A percentile compares a stretch with the other conserved stretches of the same genome.
phyloP scores from a whole-genome alignment of 2,888 invertebrate species.

The Cantharis nigra region DNA sequence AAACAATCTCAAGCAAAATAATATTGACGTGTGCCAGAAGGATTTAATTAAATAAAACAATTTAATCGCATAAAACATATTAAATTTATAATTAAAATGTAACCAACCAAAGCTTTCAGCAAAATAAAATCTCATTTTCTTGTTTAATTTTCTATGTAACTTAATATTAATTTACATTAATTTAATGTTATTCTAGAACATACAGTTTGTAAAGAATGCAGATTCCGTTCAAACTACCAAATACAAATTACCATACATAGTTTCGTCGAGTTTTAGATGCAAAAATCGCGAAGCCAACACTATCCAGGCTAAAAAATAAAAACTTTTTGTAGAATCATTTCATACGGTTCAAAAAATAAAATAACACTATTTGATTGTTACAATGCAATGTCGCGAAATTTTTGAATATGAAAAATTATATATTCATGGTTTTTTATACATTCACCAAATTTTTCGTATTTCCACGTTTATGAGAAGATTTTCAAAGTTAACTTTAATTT shows the following conservation, averaged over 20 bases:
- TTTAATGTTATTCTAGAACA: background rate
- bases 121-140: background rate
- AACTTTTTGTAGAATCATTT: background rate
- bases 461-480: background rate
- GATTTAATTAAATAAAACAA: background rate
- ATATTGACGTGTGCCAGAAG: background rate
- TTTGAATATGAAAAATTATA: background rate
- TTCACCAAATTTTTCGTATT: background rate
- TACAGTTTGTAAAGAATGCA: background rate
- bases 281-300: background rate
- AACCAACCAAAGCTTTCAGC: background rate
- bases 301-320: background rate
- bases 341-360: background rate
- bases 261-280: background rate
- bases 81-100: background rate
- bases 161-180: background rate
- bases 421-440: conserved; percentile 9
- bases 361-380: background rate
- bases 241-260: background rate
- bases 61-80: background rate
- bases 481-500: background rate
- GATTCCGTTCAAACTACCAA: background rate
- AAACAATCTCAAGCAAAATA: background rate
- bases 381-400: background rate
- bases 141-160: background rate